Conservation (phyloP, 2,797 vertebrate species). For the Hephaestus fuliginosus region DNA sequence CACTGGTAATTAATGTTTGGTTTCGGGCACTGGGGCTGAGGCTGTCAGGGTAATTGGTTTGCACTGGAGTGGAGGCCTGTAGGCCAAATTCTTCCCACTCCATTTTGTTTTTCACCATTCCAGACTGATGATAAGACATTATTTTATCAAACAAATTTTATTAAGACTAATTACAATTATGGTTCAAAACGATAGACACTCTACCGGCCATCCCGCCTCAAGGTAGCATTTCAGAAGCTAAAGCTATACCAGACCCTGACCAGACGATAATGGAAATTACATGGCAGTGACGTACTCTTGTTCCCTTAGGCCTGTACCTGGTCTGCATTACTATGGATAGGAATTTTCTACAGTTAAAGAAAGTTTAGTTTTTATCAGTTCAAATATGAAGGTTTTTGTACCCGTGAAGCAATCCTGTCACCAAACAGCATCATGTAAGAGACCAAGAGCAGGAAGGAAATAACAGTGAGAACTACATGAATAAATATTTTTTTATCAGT, state of each 20-base stretch:
- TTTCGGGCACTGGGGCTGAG: slow-evolving; percentile 65
- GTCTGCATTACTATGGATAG: slow-evolving; percentile 1
- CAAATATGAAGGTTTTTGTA: background rate
- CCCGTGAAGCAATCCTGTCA: slow-evolving; percentile 7
- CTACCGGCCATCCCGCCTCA: slow-evolving; percentile 5
- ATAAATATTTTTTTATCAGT: background rate
- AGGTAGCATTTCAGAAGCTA: slow-evolving; percentile 42
- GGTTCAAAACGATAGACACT: slow-evolving; percentile 29
- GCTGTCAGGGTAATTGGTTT: slow-evolving; percentile 77
- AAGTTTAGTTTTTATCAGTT: background rate
- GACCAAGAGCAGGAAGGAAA: background rate
- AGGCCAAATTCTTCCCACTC: slow-evolving; percentile 51
- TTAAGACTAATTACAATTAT: slow-evolving; percentile 44
- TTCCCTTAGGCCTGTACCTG: slow-evolving; percentile 24
- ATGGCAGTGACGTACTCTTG: slow-evolving; percentile 10
- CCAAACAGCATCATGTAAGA: background rate
- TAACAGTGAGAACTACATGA: background rate
- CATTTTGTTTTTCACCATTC: slow-evolving; percentile 53
- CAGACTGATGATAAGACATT: slow-evolving; percentile 45
- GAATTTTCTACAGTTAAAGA: slow-evolving; percentile 20
- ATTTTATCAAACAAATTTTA: slow-evolving; percentile 47
- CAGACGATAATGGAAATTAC: slow-evolving; percentile 21
- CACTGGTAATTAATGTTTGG: slow-evolving; percentile 74
- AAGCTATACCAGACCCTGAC: slow-evolving; percentile 24
- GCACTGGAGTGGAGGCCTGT: slow-evolving; percentile 53